These are phyloP conservation scores for Nomada goodeniana DNA, from an alignment of 2,888 invertebrate genomes.

Conservation along the genomic window DNA sequence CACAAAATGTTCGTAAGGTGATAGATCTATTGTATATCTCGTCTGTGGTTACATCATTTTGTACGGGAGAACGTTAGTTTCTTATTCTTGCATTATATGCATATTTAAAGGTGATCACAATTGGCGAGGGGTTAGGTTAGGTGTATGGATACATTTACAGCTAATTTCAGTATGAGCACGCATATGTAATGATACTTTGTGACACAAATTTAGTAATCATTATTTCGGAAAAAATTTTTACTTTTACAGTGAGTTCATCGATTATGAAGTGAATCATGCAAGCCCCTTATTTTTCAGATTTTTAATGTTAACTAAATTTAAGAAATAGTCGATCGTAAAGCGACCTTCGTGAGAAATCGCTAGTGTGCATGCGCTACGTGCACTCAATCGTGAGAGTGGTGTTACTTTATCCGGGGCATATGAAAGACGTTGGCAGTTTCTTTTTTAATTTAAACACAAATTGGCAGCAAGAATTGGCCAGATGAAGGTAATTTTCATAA, in stretches of 20 bases:
- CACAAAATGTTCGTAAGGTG: no score
- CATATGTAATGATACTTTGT: constrained; percentile 36
- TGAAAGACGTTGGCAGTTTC: constrained; percentile 63
- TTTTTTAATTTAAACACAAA: constrained; percentile 47
- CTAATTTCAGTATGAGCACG: constrained; percentile 51
- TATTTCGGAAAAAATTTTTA: background rate
- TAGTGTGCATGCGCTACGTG: constrained; percentile 65
- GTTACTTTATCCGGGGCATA: constrained; percentile 65
- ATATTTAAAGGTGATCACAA: constrained; percentile 23
- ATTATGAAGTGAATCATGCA: constrained; percentile 14
- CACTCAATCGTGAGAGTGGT: constrained; percentile 51
- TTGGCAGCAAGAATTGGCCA: constrained; percentile 63
- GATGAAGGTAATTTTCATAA: constrained; percentile 71
- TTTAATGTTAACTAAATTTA: constrained; percentile 34
- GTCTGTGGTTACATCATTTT: no score
- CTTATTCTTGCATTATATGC: constrained; percentile 7
- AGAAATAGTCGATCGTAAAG: constrained; percentile 53
- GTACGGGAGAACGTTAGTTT: constrained; percentile 1
- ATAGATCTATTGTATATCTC: no score
- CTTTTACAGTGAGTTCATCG: background rate
- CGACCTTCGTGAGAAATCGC: constrained; percentile 40
- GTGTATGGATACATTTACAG: constrained; percentile 33
- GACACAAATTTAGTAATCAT: constrained; percentile 33
- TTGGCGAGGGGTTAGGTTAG: constrained; percentile 50
- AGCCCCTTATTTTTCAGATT: background rate